Conservation (phyloP, 2,888 invertebrate species). For the Eumerus sabulonum region DNA sequence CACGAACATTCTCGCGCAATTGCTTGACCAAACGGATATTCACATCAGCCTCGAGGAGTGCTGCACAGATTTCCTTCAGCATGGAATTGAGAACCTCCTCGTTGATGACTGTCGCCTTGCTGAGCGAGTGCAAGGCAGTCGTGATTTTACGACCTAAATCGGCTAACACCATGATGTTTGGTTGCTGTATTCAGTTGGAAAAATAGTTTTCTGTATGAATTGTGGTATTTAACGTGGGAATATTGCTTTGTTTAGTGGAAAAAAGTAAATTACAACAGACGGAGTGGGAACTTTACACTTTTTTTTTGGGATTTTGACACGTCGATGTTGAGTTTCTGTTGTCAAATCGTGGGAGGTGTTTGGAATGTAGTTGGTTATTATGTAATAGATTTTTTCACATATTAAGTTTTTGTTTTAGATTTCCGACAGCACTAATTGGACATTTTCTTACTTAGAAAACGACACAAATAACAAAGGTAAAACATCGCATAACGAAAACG, state of each 20-base stretch:
- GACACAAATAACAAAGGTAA: too few relatives aligned
- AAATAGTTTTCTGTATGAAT: constrained; percentile 9
- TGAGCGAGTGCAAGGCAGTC: constrained; percentile 96
- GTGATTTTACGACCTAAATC: constrained; percentile 99
- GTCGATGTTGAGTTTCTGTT: constrained; percentile 69
- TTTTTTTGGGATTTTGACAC: constrained; percentile 71
- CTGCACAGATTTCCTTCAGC: constrained; percentile 99
- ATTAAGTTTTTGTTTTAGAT: too few relatives aligned
- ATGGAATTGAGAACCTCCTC: constrained; percentile 99
- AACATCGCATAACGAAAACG: too few relatives aligned
- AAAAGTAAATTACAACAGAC: constrained; percentile 44
- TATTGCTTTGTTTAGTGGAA: constrained; percentile 25
- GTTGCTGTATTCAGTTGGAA: constrained; percentile 20
- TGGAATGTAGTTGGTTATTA: constrained; percentile 25
- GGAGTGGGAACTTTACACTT: constrained; percentile 42
- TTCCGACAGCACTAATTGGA: too few relatives aligned
- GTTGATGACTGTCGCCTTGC: constrained; percentile 98
- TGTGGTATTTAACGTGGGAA: constrained; percentile 25
- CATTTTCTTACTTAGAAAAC: too few relatives aligned
- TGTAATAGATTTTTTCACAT: constrained; percentile 52
- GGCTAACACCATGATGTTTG: constrained; percentile 96
- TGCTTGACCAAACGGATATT: constrained; percentile 97
- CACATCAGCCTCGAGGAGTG: constrained; percentile 97
- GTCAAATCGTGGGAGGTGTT: constrained; percentile 44
- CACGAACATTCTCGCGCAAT: constrained; percentile 97